Evolutionary conservation across 30 jellyfish, hydroid and myxozoan genomes (phyloP), one percentile per base, ranked within the genome.

Genomic region (Phacellophora camtschatica): DNA sequence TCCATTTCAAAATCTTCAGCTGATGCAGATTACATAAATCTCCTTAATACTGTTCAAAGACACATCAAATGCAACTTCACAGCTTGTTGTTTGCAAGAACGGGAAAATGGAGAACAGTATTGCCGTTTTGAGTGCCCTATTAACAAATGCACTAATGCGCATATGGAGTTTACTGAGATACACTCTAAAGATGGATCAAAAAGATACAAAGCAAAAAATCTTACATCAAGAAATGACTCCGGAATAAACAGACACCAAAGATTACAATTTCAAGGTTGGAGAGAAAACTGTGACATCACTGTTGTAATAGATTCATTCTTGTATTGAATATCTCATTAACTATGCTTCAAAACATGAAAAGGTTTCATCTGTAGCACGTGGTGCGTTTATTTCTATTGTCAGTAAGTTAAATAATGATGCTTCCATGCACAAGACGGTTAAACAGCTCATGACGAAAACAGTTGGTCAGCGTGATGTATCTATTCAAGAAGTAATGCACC

Each of bases 331-430:
- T 34, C 9, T 64, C 9, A 63, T 88, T 5, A 79, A 79, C 18
- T 79, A 79, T 79, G 90, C 90, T 16, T 20, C 86, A n/a, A 79
- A 61, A 30, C 74, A 22, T 15, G 90, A 79, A 65, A 20, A 20
- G 22, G 46, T 20, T 3, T 41, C 58, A 5, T 4, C 25, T 61
- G 86, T 46, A 20, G 56, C 33, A 28, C 63, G 29, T 28, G 59
- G 24, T 6, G 88, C 78, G 13, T 79, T 79, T 34, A 30, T 2
- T 10, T 45, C 58, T 3, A 24, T 45, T 16, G 73, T n/a, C 5
- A 13, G 10, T 36, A 68, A 33, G 35, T 33, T 9, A 15, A 12
- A 11, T 68, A 6, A 31, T 68, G 20, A 36, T 30, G 76, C 74
- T 20, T 7, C 77, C 5, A 62, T 63, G 65, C 58, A 45, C 9